phyloP scores from a whole-genome alignment of 1,140 invertebrate genomes.

The Drosophila ambigua region DNA sequence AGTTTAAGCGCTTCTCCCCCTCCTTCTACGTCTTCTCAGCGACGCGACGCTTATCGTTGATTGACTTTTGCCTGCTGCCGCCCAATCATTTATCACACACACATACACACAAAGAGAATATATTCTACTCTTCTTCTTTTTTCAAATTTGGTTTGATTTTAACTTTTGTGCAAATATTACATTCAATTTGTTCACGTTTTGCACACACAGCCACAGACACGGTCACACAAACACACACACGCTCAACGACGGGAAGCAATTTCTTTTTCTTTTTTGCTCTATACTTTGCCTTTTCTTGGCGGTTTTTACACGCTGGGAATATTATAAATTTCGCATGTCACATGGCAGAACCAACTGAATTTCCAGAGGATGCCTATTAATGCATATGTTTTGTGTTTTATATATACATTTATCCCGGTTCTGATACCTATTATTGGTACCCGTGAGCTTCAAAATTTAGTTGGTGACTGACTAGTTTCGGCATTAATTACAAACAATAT shows the following conservation, averaged over 20 bases:
- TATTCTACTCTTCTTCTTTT: conserved; percentile 34
- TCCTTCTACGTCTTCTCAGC: no score
- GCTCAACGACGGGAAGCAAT: conserved; percentile 34
- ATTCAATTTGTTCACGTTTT: conserved; percentile 39
- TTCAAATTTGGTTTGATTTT: no score
- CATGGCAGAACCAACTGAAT: no score
- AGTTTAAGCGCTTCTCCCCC: no score
- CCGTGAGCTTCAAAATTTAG: no score
- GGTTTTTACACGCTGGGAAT: conserved; percentile 24
- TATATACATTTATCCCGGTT: no score
- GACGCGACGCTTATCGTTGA: conserved; percentile 8
- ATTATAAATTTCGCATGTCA: no score
- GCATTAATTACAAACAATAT: no score
- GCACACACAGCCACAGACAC: conserved; percentile 18
- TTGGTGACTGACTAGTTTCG: no score
- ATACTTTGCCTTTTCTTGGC: conserved; percentile 31
- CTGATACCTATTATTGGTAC: no score
- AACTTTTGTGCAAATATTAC: conserved; percentile 20
- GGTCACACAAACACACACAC: conserved; percentile 12
- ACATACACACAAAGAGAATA: conserved; percentile 2
- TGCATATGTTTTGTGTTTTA: no score
- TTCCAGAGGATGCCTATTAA: no score
- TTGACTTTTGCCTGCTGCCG: conserved; percentile 25
- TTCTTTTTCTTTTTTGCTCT: conserved; percentile 44
- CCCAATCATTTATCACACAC: conserved; percentile 28